Evolutionary conservation across 1,140 invertebrate genomes (phyloP).

Genomic region (Anagrus nilaparvatae): DNA sequence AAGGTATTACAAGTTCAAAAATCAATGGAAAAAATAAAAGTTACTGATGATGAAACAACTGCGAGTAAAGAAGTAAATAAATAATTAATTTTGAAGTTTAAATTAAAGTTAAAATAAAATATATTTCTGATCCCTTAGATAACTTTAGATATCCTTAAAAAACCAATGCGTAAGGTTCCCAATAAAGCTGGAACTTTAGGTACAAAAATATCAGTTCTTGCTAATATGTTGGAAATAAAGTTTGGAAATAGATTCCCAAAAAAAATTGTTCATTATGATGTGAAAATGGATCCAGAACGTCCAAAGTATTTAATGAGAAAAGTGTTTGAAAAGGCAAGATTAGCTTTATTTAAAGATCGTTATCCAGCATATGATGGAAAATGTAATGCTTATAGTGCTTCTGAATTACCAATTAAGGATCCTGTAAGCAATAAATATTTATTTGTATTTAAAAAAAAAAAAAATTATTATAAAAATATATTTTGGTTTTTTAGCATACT

Average conservation of each 20-base stretch:
- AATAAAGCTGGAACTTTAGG: constrained; percentile 37
- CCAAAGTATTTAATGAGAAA: constrained; percentile 40
- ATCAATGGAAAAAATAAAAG: too few relatives aligned
- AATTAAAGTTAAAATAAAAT: too few relatives aligned
- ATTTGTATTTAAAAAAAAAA: too few relatives aligned
- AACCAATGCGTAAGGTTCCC: constrained; percentile 18
- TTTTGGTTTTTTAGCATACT: constrained; percentile 3
- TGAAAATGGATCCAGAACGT: constrained; percentile 40
- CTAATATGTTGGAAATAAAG: constrained; percentile 47
- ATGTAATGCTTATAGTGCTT: constrained; percentile 50
- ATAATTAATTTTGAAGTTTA: too few relatives aligned
- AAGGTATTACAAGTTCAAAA: too few relatives aligned
- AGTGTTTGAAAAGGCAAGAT: constrained; percentile 28
- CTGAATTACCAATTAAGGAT: constrained; percentile 23
- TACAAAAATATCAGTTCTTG: constrained; percentile 36
- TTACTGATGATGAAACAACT: too few relatives aligned
- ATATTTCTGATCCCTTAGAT: too few relatives aligned
- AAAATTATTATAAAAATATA: too few relatives aligned
- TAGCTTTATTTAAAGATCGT: constrained; percentile 23
- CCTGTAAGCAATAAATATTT: too few relatives aligned
- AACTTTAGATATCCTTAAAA: too few relatives aligned
- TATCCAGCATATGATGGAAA: constrained; percentile 62
- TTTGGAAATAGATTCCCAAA: constrained; percentile 35
- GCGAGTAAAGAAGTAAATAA: too few relatives aligned
- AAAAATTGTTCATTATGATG: constrained; percentile 45